Percentiles rank a stretch among this genome's conserved stretches.
Conservation (phyloP, 2,113 vertebrate species). For the Calypte anna region DNA sequence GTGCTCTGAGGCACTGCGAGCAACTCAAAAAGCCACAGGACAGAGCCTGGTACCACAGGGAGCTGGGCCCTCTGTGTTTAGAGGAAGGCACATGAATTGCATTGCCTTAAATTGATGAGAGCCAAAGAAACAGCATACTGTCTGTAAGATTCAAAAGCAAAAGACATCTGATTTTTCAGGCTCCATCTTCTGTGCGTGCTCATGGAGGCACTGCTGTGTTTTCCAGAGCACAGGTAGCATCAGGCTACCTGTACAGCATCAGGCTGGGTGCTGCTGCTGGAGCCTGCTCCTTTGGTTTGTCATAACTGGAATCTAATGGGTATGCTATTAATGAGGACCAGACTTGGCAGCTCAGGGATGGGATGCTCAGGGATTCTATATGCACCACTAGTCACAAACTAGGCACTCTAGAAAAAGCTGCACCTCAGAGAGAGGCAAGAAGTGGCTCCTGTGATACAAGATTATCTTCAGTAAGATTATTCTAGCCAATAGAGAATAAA, state of each 20-base stretch:
- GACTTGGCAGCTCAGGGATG: background rate
- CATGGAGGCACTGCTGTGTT: background rate
- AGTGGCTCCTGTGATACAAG: background rate
- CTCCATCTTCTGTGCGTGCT: background rate
- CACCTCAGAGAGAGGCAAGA: background rate
- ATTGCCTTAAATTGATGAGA: background rate
- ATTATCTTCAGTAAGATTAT: background rate
- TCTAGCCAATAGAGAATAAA: background rate
- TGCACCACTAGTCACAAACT: background rate
- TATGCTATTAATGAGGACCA: background rate
- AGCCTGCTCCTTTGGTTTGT: background rate
- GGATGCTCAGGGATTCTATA: too few species aligned
- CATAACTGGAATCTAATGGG: background rate
- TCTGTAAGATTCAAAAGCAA: background rate
- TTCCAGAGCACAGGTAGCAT: background rate
- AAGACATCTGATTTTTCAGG: background rate
- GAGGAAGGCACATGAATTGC: background rate
- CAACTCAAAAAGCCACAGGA: background rate
- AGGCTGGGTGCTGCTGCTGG: background rate
- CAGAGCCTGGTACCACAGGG: background rate
- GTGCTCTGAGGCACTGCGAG: background rate
- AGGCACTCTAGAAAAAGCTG: background rate
- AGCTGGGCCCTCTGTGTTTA: background rate
- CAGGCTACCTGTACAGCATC: background rate
- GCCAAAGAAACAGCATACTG: rapidly evolving